Conservation (phyloP, 2,888 invertebrate genomes). For the Mesoligia furuncula region DNA sequence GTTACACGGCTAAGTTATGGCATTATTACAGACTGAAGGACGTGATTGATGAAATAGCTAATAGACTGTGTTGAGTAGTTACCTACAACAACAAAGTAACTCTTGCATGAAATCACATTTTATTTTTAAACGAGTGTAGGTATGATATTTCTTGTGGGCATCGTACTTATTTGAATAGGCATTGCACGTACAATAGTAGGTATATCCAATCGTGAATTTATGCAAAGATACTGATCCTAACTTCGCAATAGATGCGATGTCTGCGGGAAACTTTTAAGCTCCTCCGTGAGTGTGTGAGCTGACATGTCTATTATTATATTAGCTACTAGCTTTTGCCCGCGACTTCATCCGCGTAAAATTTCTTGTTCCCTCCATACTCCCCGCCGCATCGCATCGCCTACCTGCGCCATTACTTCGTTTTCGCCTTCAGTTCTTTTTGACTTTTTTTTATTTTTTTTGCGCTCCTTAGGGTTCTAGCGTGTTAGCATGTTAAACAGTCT, state of each 20-base stretch:
- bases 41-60: constrained; percentile 59
- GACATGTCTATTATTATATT: constrained; percentile 44
- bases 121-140: neutral
- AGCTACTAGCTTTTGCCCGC: neutral
- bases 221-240: neutral
- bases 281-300: constrained; percentile 22
- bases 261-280: constrained; percentile 31
- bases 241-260: constrained; percentile 9
- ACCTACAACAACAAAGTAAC: constrained; percentile 28
- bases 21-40: constrained; percentile 56
- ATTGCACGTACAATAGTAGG: neutral
- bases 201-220: constrained; percentile 6
- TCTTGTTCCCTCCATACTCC: too few relatives aligned
- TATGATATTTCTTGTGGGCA: neutral
- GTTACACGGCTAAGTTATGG: constrained; percentile 63
- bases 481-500: too few relatives aligned
- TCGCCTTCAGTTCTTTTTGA: too few relatives aligned
- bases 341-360: neutral
- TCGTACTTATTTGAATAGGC: neutral
- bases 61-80: constrained; percentile 32
- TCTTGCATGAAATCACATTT: constrained; percentile 11
- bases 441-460: too few relatives aligned
- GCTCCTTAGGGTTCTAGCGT: too few relatives aligned
- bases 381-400: neutral
- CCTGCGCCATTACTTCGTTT: neutral